These are phyloP conservation scores for Epinephelus coioides DNA, from an alignment of 2,797 vertebrate genomes.

Conservation along the genomic window DNA sequence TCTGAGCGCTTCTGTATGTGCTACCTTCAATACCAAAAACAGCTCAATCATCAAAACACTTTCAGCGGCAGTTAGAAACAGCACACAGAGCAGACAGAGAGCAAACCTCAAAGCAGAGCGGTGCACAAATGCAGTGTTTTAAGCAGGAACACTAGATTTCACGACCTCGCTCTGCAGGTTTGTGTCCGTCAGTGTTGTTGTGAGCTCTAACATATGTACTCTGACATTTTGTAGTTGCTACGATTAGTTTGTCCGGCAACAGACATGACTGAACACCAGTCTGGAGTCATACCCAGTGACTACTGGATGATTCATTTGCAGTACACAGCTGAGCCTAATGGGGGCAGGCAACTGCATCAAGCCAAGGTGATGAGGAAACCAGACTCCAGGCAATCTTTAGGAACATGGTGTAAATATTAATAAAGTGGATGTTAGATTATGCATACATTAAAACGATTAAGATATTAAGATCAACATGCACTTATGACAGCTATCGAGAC, in stretches of 20 bases:
- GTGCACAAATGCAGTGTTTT: neutral
- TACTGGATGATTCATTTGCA: constrained; percentile 41
- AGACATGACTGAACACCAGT: constrained; percentile 8
- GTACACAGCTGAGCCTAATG: constrained; percentile 62
- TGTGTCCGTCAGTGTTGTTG: neutral
- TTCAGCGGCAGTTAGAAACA: constrained; percentile 47
- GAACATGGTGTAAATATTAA: constrained; percentile 47
- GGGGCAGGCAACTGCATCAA: constrained; percentile 73
- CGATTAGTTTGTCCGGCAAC: constrained; percentile 1
- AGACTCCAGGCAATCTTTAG: constrained; percentile 37
- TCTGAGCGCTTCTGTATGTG: constrained; percentile 34
- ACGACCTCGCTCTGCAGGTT: neutral
- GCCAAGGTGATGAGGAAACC: constrained; percentile 10
- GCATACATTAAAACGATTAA: constrained; percentile 51
- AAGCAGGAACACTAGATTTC: constrained; percentile 8
- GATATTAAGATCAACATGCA: constrained; percentile 25
- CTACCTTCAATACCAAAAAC: constrained; percentile 55
- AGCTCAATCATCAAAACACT: constrained; percentile 67
- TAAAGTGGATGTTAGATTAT: constrained; percentile 30
- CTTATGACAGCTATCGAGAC: constrained; percentile 23
- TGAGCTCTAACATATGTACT: neutral
- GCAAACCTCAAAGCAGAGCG: constrained; percentile 30
- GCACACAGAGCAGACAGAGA: constrained; percentile 2
- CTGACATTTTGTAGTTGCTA: constrained; percentile 3
- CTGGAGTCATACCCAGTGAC: neutral